Base-by-base conservation (phyloP, 2,797 vertebrate genomes). In the Gobio occitaniae region DNA sequence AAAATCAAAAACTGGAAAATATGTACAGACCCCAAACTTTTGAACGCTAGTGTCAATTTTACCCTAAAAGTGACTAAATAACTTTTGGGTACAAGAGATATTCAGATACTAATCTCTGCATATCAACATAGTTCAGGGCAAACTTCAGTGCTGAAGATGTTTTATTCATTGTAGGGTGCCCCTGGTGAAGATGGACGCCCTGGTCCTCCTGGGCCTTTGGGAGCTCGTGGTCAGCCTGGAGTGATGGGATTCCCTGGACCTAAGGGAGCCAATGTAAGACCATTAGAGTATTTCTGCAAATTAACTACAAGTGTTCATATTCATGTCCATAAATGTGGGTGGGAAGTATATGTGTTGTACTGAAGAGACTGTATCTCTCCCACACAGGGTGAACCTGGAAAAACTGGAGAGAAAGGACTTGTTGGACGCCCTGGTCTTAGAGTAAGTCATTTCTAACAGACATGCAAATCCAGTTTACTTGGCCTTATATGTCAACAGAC, bases 231-330 rank as follows among this genome's bases (percentile, higher is more conserved):
- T 54, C 98, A 99, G 90, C 98, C 98, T 0, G 98, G 98, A 12
- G 98, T 99, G 89, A 99, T 99, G 98, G 98, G 98, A 84, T 99
- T 99, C 96, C 98, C 98, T 0, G 98, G 98, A 84, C 98, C 98
- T 78, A 99, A 99, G 94, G 98, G 98, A 90, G 97, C 97, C 80
- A 98, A 97, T 21, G 98, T 99, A 94, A 93, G 96, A 95, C 50
- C 84, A 77, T 76, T 4, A 81, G 56, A 83, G 70, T 68, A 79
- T 83, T n/a, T 17, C 2, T 25, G 7, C n/a, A 74, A 41, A 79
- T 36, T 9, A 68, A 3, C 25, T 41, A 50, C 21, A 16, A 50
- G 9, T 41, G 6, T 83, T 83, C 75, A 66, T 36, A 41, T 77
- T 32, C 12, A 59, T 7, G n/a, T 80, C 6, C 21, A 15, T 56